Base-by-base conservation (phyloP, 2,113 vertebrate genomes). In the Salvelinus sp. region DNA sequence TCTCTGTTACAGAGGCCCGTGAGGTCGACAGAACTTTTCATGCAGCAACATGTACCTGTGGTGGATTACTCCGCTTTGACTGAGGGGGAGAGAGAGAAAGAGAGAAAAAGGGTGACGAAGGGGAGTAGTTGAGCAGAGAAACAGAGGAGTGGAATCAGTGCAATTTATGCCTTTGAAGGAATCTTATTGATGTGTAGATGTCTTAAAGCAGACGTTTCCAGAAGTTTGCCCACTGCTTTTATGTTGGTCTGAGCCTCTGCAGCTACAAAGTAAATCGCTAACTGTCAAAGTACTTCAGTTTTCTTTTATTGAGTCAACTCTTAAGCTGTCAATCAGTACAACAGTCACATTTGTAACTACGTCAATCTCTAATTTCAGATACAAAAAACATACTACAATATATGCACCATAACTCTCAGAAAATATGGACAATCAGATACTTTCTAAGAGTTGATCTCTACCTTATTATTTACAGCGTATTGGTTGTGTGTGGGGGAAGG, bases 21-120 rank as follows among this genome's bases (percentile, higher is more conserved):
- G 25, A 16, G 62, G 38, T 22, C 28, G 13, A 58, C 16, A 18
- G 5, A 69, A 68, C 47, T 57, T 75, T 79, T 70, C 67, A 58
- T 30, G 28, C 38, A 28, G 69, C 65, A 67, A 76, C 73, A 66
- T 72, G 69, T 66, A 69, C 44, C 69, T 66, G 60, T 44, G 48
- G 44, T 64, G 62, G 62, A 77, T 66, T 28, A 23, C 62, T 33
- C 3, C 7, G 63, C 76, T 13, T 48, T 65, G 48, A 65, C 64
- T 64, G 48, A 22, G 38, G 44, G 33, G 2, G 33, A 10, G 27
- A 27, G 25, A 30, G 33, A 38, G 33, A 23, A 23, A 23, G 60
- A 63, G 23, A 28, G 25, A 16, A 63, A n/a, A 23, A 63, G 5
- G 60, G 60, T 30, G 4, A 6, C 14, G 30, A 25, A 33, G 23